Base-by-base conservation (phyloP, 2,888 invertebrate species). In the Agrotis clavis region DNA sequence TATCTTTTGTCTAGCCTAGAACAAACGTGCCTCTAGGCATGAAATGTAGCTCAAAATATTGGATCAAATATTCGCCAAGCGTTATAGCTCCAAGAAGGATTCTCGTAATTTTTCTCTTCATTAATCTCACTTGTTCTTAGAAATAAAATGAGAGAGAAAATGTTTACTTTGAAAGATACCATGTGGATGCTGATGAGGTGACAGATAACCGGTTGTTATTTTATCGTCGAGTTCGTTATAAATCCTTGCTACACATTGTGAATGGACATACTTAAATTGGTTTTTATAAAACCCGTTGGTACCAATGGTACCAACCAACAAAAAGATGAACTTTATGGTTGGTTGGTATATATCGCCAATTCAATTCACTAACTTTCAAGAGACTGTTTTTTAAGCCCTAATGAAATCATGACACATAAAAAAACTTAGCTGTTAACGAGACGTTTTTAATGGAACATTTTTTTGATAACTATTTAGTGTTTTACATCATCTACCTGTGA, bases 1-100 rank as follows among this genome's bases (percentile, higher is more conserved):
- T 48, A 35, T 19, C 74, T 61, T 53, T 48, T 74, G 74, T 71
- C 13, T 74, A 74, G 35, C 16, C 1, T 53, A 60, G 13, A 45
- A 30, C 35, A 4, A 25, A n/a, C 9, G n/a, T 21, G 48, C 45
- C 30, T 50, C 2, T 35, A 18, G n/a, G 45, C 30, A 9, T 16
- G 16, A 30, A n/a, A 16, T 21, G 18, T 14, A 19, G 47, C 35
- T 14, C 7, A 54, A 25, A 73, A 25, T 63, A 63, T 35, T 19
- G 19, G 9, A 16, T 25, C 21, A 35, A 54, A 48, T 48, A 54
- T 30, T 50, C 66, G 25, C 41, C 19, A 19, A 65, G 9, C 16
- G 2, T 30, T 30, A 19, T 11, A 1, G 45, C 19, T n/a, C 7
- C n/a, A 19, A 14, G 19, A 25, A 48, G 16, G 3, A 54, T 62